These are phyloP conservation scores for Cherax destructor DNA, from an alignment of 1,140 invertebrate genomes.

Conservation along the genomic window DNA sequence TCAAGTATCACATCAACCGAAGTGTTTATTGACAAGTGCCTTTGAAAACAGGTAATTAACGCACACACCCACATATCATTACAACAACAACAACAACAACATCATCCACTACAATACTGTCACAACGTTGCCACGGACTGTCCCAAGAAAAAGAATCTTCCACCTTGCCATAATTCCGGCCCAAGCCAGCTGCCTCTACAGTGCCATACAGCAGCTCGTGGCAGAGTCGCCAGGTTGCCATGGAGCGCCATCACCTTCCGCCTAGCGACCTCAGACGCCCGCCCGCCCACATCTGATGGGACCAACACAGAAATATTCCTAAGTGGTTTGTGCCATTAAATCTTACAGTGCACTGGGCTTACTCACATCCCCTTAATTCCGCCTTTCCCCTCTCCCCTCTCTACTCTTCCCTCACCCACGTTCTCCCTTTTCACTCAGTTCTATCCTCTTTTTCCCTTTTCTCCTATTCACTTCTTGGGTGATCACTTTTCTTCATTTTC, in stretches of 20 bases:
- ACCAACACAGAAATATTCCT: constrained; percentile 54
- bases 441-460: not conserved
- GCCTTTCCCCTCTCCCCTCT: not conserved
- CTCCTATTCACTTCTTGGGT: not conserved
- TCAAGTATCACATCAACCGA: too few species aligned
- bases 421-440: not conserved
- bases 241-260: constrained; percentile 40
- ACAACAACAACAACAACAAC: too few species aligned
- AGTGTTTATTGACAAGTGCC: too few species aligned
- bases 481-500: not conserved
- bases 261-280: constrained; percentile 29
- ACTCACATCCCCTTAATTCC: not conserved
- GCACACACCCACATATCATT: too few species aligned
- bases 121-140: too few species aligned
- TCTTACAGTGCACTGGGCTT: constrained; percentile 52
- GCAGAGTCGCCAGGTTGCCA: constrained; percentile 7
- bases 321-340: constrained; percentile 66
- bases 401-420: not conserved
- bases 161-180: too few species aligned
- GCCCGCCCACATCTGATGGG: constrained; percentile 33
- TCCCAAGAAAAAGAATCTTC: too few species aligned
- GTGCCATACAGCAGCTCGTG: not conserved
- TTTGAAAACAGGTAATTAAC: too few species aligned
- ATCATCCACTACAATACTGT: too few species aligned
- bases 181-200: not conserved